These are phyloP conservation scores for Osmoderma eremita DNA, from an alignment of 2,888 invertebrate species.

Conservation along the genomic window DNA sequence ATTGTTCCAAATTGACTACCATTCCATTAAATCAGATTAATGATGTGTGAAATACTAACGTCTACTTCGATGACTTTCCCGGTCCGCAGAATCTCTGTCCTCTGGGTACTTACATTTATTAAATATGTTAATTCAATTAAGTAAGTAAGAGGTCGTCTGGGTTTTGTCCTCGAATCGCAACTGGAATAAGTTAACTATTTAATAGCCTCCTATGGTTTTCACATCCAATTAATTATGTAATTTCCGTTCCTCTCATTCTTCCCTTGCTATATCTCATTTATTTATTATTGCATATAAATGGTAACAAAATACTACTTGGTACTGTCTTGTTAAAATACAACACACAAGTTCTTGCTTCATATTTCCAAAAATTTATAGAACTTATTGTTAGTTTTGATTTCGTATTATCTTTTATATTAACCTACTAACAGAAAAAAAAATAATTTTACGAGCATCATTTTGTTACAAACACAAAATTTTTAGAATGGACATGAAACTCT, in stretches of 20 bases:
- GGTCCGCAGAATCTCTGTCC: conserved; percentile 27
- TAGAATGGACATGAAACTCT: too few relatives aligned
- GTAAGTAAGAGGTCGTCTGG: conserved; percentile 29
- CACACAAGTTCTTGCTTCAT: too few relatives aligned
- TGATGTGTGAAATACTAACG: conserved; percentile 45
- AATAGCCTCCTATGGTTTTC: conserved; percentile 18
- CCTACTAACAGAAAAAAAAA: too few relatives aligned
- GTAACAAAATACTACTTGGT: too few relatives aligned
- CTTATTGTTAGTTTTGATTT: too few relatives aligned
- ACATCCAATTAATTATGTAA: conserved; percentile 25
- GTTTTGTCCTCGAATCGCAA: conserved; percentile 21
- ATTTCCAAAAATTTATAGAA: too few relatives aligned
- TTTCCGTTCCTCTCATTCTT: not conserved
- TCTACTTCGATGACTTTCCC: conserved; percentile 33
- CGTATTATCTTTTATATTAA: too few relatives aligned
- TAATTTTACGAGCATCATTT: too few relatives aligned
- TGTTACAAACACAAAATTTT: too few relatives aligned
- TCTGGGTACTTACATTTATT: conserved; percentile 41
- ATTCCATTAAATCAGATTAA: conserved; percentile 46
- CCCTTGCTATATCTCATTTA: too few relatives aligned
- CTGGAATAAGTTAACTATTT: conserved; percentile 25
- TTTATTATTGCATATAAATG: too few relatives aligned
- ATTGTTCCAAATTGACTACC: conserved; percentile 43
- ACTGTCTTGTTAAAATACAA: too few relatives aligned
- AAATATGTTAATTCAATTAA: conserved; percentile 43